Evolutionary conservation across 2,113 vertebrate species (phyloP).

Genomic region (Atlantisia rogersi): DNA sequence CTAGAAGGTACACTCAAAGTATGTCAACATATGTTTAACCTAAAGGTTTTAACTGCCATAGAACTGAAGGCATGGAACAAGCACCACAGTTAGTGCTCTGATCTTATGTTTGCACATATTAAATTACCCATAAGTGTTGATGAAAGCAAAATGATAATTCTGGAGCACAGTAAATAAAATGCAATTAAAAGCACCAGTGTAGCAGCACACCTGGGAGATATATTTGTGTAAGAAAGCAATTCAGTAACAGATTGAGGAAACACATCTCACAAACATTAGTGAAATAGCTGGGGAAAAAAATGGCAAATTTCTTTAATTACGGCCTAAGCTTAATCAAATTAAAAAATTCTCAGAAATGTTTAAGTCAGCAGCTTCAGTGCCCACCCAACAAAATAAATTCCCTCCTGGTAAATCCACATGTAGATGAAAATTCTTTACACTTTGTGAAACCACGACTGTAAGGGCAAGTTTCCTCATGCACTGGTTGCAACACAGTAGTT

Average conservation of each 20-base stretch:
- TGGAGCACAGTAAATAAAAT: slow-evolving; percentile 52
- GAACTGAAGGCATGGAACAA: background rate
- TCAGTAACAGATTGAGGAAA: background rate
- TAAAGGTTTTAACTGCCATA: background rate
- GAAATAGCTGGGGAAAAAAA: background rate
- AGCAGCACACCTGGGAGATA: background rate
- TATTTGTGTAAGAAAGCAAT: slow-evolving; percentile 26
- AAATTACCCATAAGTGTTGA: slow-evolving; percentile 39
- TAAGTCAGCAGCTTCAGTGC: background rate
- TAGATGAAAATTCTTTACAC: background rate
- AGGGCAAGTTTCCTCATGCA: background rate
- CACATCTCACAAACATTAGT: background rate
- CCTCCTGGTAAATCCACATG: background rate
- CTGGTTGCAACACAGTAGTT: background rate
- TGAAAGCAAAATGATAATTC: slow-evolving; percentile 46
- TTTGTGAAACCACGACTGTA: background rate
- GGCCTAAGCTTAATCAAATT: background rate
- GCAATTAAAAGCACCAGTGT: slow-evolving; percentile 28
- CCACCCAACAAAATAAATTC: background rate
- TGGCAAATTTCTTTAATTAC: slow-evolving; percentile 28
- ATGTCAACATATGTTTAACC: background rate
- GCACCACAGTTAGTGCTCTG: background rate
- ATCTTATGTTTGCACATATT: background rate
- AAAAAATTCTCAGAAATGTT: background rate
- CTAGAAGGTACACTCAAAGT: background rate